These are phyloP conservation scores for Coreius guichenoti DNA, from an alignment of 2,797 vertebrate species.

Conservation along the genomic window DNA sequence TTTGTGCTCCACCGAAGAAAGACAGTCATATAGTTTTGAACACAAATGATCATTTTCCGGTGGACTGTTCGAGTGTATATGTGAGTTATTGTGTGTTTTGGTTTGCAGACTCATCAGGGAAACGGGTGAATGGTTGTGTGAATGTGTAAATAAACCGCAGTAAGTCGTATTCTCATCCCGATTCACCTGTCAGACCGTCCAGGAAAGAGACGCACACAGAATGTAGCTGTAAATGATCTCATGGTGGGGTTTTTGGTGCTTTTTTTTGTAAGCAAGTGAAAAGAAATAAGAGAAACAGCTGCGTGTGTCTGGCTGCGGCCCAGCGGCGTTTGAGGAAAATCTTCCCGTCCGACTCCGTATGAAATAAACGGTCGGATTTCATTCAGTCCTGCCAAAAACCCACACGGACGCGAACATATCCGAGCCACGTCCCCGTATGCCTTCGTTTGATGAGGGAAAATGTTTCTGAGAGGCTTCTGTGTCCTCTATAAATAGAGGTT, in stretches of 20 bases:
- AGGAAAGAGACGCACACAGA: conserved; percentile 17
- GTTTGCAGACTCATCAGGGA: not conserved
- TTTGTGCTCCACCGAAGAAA: not conserved
- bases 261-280: conserved; percentile 14
- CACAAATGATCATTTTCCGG: not conserved
- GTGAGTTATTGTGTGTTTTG: not conserved
- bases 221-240: conserved; percentile 56
- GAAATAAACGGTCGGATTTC: conserved; percentile 15
- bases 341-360: not conserved
- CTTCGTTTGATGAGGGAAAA: not conserved
- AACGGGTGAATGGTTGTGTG: too few species aligned
- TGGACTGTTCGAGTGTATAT: not conserved
- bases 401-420: not conserved
- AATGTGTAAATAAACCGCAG: not conserved
- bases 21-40: not conserved
- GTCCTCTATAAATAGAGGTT: conserved; percentile 25
- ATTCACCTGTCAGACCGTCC: conserved; percentile 44
- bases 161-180: not conserved
- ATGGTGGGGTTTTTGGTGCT: conserved; percentile 27
- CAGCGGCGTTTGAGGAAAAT: conserved; percentile 20
- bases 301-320: conserved; percentile 36
- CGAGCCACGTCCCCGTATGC: not conserved
- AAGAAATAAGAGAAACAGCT: conserved; percentile 36
- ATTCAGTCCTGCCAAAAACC: conserved; percentile 12
- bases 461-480: conserved; percentile 12